These are phyloP conservation scores for Potorous gilbertii DNA, from an alignment of 2,797 vertebrate species.

Conservation along the genomic window DNA sequence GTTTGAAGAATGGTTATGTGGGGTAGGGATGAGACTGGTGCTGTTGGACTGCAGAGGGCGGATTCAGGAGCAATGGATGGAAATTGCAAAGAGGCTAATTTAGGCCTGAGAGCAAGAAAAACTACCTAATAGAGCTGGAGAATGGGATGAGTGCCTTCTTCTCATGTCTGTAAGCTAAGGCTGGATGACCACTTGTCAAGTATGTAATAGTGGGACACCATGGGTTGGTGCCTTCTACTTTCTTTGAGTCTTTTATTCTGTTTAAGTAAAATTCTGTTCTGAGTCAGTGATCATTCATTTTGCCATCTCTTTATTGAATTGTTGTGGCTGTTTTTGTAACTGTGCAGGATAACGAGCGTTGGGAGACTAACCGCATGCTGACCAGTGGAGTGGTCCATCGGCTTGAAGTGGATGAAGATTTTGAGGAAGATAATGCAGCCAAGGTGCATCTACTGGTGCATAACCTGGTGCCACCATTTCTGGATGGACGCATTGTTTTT, in stretches of 20 bases:
- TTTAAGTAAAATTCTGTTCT: not conserved
- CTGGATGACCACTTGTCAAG: not conserved
- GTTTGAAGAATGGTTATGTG: not conserved
- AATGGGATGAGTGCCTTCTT: not conserved
- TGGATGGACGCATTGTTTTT: conserved; percentile 98
- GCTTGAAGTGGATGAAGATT: conserved; percentile 97
- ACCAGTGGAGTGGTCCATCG: conserved; percentile 98
- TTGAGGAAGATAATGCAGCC: conserved; percentile 97
- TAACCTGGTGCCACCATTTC: conserved; percentile 97
- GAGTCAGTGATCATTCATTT: not conserved
- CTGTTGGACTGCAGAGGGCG: not conserved
- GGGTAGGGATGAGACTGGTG: not conserved
- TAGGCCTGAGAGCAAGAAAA: not conserved
- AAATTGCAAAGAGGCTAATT: not conserved
- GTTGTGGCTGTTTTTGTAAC: rapidly evolving
- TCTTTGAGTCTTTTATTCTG: conserved; percentile 1
- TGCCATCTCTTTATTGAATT: not conserved
- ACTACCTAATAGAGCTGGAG: not conserved
- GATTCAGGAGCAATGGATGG: not conserved
- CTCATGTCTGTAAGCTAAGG: not conserved
- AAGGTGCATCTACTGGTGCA: conserved; percentile 98
- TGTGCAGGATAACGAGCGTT: conserved; percentile 95
- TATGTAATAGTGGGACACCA: not conserved
- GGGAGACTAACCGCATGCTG: conserved; percentile 99
- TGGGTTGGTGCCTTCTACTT: not conserved